Base-by-base conservation (phyloP, 1,140 invertebrate species). In the Aradophagus sp. region DNA sequence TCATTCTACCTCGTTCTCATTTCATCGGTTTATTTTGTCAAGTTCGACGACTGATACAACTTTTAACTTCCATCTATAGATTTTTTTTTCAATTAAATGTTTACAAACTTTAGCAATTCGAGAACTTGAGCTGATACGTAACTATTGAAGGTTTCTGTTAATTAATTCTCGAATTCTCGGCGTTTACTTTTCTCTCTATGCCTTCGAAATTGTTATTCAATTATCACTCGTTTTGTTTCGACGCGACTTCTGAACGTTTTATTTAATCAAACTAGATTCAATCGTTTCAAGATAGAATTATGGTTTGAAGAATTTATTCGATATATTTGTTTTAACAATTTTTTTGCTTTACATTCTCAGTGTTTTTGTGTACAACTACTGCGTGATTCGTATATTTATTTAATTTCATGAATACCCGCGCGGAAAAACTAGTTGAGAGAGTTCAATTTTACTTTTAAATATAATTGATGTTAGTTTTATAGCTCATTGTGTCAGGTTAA, bases 41-140 rank as follows among this genome's bases (percentile, higher is more conserved):
- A 69, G 66, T 69, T 69, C 56, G 34, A 41, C 65, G 42, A 69
- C 36, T 69, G 66, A 69, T 62, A 69, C 66, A 69, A 69, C 56
- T 69, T 68, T 44, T 10, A 11, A 13, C 26, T 61, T 42, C 16
- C 14, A n/a, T 41, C 63, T 23, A 44, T 23, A 10, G 13, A 50
- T 47, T 41, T 69, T 62, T 62, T 61, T 70, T 52, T 70, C 63
- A 56, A 69, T 69, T 69, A 62, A 69, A 69, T 61, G 66, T 56
- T 56, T 62, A 62, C 66, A 50, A 69, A 69, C 50, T 69, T 50
- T 20, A 13, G 35, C 32, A 44, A 62, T 62, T 61, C 23, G 45
- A 45, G 36, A 56, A 69, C 34, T 53, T 50, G 20, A 44, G 26
- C 27, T 48, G 58, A 62, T 69, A 62, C 62, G 42, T 62, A 62